phyloP scores from a whole-genome alignment of 2,113 vertebrate species.

The Panthera tigris region DNA sequence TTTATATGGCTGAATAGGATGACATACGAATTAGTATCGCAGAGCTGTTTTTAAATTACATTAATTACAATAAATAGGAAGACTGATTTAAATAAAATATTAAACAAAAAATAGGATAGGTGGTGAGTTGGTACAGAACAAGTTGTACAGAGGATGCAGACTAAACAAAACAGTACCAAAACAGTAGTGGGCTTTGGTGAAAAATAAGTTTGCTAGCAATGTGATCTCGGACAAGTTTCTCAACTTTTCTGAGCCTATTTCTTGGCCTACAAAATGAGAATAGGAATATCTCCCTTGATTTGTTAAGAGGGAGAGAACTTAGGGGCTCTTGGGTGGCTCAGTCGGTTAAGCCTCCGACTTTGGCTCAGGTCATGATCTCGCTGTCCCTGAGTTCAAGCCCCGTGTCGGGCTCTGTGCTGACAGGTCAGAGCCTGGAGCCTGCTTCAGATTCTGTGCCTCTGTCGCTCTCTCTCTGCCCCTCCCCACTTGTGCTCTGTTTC shows the following conservation, averaged over 20 bases:
- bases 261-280: neutral
- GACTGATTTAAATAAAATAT: neutral
- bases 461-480: too few relatives aligned
- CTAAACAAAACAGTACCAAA: neutral
- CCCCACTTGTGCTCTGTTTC: too few relatives aligned
- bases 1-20: neutral
- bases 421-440: too few relatives aligned
- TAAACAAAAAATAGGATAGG: neutral
- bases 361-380: too few relatives aligned
- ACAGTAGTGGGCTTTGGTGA: neutral
- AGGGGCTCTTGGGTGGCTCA: neutral
- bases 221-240: neutral
- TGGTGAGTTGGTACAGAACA: neutral
- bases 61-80: slow-evolving; percentile 1
- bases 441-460: too few relatives aligned
- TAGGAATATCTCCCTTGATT: neutral
- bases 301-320: neutral
- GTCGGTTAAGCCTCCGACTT: too few relatives aligned
- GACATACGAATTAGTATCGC: neutral
- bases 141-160: neutral
- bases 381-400: too few relatives aligned
- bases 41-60: neutral
- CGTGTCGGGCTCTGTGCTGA: too few relatives aligned
- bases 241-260: neutral
- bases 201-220: neutral